phyloP scores from a whole-genome alignment of 2,113 vertebrate genomes.

The Megaleporinus macrocephalus region DNA sequence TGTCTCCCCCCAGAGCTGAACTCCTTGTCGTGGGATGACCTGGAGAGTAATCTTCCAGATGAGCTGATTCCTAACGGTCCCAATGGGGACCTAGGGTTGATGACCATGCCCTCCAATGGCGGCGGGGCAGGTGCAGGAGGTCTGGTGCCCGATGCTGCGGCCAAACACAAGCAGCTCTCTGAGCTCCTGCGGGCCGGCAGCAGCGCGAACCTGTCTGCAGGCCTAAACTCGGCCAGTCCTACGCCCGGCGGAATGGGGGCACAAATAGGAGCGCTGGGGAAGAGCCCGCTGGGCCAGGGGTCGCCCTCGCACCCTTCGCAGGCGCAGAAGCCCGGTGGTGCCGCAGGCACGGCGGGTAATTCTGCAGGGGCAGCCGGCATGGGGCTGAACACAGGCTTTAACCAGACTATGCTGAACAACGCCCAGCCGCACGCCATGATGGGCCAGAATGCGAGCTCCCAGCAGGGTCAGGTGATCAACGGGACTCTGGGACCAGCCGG shows the following conservation, averaged over 20 bases:
- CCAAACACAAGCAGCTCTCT: constrained; percentile 98
- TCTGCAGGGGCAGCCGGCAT: constrained; percentile 81
- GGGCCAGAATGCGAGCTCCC: constrained; percentile 83
- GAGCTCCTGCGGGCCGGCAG: constrained; percentile 92
- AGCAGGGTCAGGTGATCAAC: constrained; percentile 93
- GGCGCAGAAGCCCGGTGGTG: constrained; percentile 88
- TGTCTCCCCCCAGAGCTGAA: constrained; percentile 82
- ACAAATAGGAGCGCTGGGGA: constrained; percentile 76
- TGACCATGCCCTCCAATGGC: constrained; percentile 80
- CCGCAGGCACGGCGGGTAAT: constrained; percentile 81
- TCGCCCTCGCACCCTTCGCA: constrained; percentile 88
- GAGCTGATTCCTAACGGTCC: constrained; percentile 94
- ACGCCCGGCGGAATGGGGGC: constrained; percentile 81
- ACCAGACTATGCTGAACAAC: constrained; percentile 89
- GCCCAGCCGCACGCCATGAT: constrained; percentile 88
- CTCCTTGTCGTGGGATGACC: constrained; percentile 89
- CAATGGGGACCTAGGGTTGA: constrained; percentile 82
- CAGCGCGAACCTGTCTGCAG: constrained; percentile 79
- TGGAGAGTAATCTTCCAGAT: constrained; percentile 98
- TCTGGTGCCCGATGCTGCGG: constrained; percentile 88
- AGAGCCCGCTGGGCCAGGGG: constrained; percentile 90
- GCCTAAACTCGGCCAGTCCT: constrained; percentile 85
- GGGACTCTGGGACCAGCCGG: constrained; percentile 89
- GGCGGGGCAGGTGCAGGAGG: constrained; percentile 59
- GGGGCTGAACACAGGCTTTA: constrained; percentile 89